phyloP scores from a whole-genome alignment of 2,797 vertebrate genomes.

The Enteromius afrohamiltoni region DNA sequence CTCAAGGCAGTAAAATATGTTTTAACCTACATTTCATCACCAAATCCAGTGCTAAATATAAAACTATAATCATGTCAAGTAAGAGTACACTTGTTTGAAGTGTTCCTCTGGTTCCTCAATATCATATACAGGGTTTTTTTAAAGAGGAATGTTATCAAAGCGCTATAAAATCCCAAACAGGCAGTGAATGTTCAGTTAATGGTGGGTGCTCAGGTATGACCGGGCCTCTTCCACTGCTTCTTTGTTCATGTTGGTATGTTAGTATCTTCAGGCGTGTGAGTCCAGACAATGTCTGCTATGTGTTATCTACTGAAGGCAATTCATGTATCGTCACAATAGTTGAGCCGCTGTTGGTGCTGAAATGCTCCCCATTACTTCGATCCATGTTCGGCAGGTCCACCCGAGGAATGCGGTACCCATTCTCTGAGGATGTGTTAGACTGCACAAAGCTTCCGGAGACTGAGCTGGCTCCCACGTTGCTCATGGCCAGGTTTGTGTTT shows the following conservation, averaged over 20 bases:
- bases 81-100: background rate
- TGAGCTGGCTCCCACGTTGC: slow-evolving; percentile 56
- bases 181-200: slow-evolving; percentile 5
- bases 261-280: background rate
- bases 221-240: slow-evolving; percentile 7
- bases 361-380: slow-evolving; percentile 65
- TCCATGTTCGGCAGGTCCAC: slow-evolving; percentile 61
- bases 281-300: slow-evolving; percentile 65
- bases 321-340: slow-evolving; percentile 73
- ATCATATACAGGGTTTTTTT: background rate
- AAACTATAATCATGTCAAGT: slow-evolving; percentile 8
- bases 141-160: background rate
- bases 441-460: slow-evolving; percentile 61
- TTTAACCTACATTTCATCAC: slow-evolving; percentile 14
- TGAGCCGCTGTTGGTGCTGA: slow-evolving; percentile 70
- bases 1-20: background rate
- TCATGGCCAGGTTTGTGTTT: slow-evolving; percentile 67
- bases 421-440: slow-evolving; percentile 52
- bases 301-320: slow-evolving; percentile 65
- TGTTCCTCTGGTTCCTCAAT: slow-evolving; percentile 23
- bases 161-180: background rate
- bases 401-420: slow-evolving; percentile 65
- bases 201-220: background rate
- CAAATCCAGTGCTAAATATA: slow-evolving; percentile 9
- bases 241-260: slow-evolving; percentile 26